These are phyloP conservation scores for Pygoscelis antarcticus DNA, from an alignment of 2,113 vertebrate genomes.

Conservation along the genomic window DNA sequence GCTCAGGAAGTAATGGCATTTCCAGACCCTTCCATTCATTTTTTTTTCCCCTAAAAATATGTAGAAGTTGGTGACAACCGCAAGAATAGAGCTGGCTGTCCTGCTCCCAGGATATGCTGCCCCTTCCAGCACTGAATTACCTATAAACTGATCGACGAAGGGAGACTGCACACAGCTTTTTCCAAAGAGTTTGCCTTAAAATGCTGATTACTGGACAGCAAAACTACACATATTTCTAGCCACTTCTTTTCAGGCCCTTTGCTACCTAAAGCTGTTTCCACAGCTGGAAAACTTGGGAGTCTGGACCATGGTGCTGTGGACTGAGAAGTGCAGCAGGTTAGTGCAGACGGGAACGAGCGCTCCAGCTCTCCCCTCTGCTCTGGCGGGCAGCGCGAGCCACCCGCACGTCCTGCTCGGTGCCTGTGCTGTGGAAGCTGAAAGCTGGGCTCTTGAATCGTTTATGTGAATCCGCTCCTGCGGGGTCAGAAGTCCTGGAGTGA, in stretches of 20 bases:
- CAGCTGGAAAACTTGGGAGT: not conserved
- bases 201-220: not conserved
- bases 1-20: not conserved
- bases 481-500: not conserved
- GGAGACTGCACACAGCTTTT: not conserved
- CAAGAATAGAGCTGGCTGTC: not conserved
- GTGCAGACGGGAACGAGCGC: not conserved
- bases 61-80: not conserved
- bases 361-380: not conserved
- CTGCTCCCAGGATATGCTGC: not conserved
- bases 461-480: rapidly evolving
- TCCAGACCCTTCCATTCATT: not conserved
- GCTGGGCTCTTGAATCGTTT: not conserved
- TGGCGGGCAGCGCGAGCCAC: rapidly evolving
- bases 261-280: not conserved
- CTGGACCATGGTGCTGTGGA: not conserved
- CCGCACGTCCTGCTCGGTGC: not conserved
- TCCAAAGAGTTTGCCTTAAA: not conserved
- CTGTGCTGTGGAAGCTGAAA: not conserved
- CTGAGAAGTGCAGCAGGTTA: not conserved
- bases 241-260: not conserved
- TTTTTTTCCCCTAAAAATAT: not conserved
- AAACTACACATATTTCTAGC: not conserved
- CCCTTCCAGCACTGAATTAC: not conserved
- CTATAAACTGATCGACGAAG: not conserved